These are phyloP conservation scores for Stomatorhinus walkeri DNA, from an alignment of 2,797 vertebrate species.

Conservation along the genomic window DNA sequence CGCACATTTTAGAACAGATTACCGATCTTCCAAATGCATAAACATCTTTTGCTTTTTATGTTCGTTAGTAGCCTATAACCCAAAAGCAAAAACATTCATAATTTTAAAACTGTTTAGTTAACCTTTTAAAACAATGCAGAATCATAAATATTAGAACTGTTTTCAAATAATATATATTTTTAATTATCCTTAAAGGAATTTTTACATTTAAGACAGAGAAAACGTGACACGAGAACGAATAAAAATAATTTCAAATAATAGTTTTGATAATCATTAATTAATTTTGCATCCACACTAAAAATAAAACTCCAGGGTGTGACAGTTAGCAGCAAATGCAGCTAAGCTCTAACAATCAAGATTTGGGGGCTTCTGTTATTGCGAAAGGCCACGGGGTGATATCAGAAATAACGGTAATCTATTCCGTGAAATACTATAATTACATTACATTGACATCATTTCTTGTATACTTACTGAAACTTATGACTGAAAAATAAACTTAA, in stretches of 20 bases:
- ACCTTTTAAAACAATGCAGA: neutral
- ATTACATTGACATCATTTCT: neutral
- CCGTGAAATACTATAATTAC: neutral
- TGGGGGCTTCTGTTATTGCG: neutral
- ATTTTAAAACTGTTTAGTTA: neutral
- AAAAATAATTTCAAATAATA: constrained; percentile 28
- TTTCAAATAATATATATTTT: neutral
- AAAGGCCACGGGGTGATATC: neutral
- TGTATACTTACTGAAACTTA: neutral
- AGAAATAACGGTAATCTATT: neutral
- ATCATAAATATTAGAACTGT: neutral
- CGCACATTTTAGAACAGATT: neutral
- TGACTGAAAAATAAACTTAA: neutral
- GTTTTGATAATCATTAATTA: constrained; percentile 9
- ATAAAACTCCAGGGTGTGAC: neutral
- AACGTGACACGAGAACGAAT: neutral
- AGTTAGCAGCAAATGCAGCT: neutral
- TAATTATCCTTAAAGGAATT: neutral
- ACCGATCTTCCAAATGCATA: neutral
- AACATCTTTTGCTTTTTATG: neutral
- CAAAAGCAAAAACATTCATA: neutral
- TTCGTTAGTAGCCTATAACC: neutral
- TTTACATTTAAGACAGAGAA: neutral
- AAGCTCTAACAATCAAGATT: neutral
- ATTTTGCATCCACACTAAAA: neutral